Evolutionary conservation across 2,888 invertebrate species (phyloP), one percentile per base, ranked within the genome.

Genomic region (Melanotus villosus): DNA sequence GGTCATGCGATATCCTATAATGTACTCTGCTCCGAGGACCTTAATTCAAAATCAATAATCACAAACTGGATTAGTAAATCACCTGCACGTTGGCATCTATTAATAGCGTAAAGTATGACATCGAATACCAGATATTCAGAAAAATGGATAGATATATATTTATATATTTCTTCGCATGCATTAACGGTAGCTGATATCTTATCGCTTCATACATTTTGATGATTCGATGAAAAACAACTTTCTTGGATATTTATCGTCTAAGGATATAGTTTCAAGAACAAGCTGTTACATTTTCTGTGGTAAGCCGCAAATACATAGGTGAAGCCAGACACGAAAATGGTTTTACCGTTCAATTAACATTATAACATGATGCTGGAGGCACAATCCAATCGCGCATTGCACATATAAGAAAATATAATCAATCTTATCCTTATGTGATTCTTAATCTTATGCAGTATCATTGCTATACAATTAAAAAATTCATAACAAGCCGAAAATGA

Each of bases 321-420:
- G 32, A 65, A 69, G 65, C 56, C 50, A 38, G 34, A 62, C 68
- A 47, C 59, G 41, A 47, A 64, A 64, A 56, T 34, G 58, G 23
- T 38, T 58, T 68, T 38, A 59, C 14, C 58, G 21, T 36, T 43
- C 23, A 45, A 23, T 30, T 30, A 32, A 36, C 50, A 47, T 19
- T 26, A 19, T 68, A 59, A 60, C 36, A 59, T 58, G 57, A 52
- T 34, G 58, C 58, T 59, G 41, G 56, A 65, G 56, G 65, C 62
- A 65, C 41, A 65, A 34, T 54, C 58, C 59, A 36, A 56, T 58
- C 43, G 36, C 56, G 18, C 65, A 56, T 65, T 65, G 62, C 69
- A 69, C 69, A 65, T 60, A 64, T 60, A 69, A 54, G 60, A 60
- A 69, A 69, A 69, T 69, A 62, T 43, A 60, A 65, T 65, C 36